Evolutionary conservation across 2,888 invertebrate species (phyloP), one percentile per base, ranked within the genome.

Genomic region (Andrena hattorfiana): DNA sequence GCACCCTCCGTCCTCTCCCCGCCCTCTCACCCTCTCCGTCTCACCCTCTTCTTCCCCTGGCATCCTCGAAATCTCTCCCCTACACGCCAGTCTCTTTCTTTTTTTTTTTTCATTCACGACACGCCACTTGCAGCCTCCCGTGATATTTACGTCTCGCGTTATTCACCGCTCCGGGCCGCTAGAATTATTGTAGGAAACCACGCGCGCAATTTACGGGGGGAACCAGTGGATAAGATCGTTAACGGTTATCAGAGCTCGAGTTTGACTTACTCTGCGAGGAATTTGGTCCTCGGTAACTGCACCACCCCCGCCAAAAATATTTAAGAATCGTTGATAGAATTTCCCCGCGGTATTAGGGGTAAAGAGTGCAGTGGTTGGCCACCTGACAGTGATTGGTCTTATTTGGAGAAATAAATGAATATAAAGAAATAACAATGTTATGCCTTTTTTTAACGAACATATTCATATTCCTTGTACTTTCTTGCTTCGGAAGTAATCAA

Each of bases 121-220:
- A 42, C 7, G 49, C 70, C 76, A 79, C 66, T 76, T 76, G 76
- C 76, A 64, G 64, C 20, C 70, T 54, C 20, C 49, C 16, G 51
- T 1, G 66, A 71, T 80, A 80, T 80, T 76, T 80, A 76, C 70
- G 66, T 32, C n/a, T 26, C 69, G 66, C 51, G 77, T 66, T 67
- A 77, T 70, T 77, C 60, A 60, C 62, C 26, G n/a, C 35, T 8
- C n/a, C 23, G 5, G 30, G 5, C n/a, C 48, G 1, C 54, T 23
- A 13, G 23, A 20, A 56, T 56, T 10, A 20, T 56, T 1, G 56
- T 4, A 26, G 10, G 10, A 51, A 20, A 51, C 20, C 20, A 51
- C 20, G 16, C 20, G 16, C 51, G 6, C 20, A 2, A 6, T n/a
- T 20, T 7, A n/a, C 8, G 2, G 10, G 1, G 1, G 35, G 35